Base-by-base conservation (phyloP, 2,113 vertebrate species). In the Ochotona princeps region DNA sequence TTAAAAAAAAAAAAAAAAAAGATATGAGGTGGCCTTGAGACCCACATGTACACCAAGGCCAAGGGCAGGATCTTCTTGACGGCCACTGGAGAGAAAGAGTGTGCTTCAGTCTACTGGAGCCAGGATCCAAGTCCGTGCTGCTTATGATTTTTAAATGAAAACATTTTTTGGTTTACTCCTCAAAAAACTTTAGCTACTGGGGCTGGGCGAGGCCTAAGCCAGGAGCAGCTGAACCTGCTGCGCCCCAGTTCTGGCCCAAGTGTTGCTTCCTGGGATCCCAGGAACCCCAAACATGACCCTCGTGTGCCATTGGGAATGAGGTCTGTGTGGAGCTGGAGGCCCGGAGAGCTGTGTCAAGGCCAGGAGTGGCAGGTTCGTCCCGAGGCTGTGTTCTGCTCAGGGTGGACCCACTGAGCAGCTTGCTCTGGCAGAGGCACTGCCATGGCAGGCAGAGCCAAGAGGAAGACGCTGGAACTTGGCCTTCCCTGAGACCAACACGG, bases 241-340 rank as follows among this genome's bases (percentile, higher is more conserved):
- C 11, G 54, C 54, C 54, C 17, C 54, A 57, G 54, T 17, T 12
- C 54, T 17, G 54, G 54, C 54, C 13, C 54, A 12, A 57, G 17
- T n/a, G 54, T 17, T 57, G 54, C 54, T 57, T 13, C 12, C 54
- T 57, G 54, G 70, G 57, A 13, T 47, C 65, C 20, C 18, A 14
- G 5, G 60, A 63, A 38, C 76, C 5, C 14, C 14, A 14, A 35
- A 1, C 13, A 0, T 11, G 38, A 61, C 35, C 12, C 7, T 0
- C 26, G 15, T 13, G 9, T 47, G 60, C 38, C 35, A 12, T 30
- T 47, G 0, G 8, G 7, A 21, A 47, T 2, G 2, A 66, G 5
- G 49, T 17, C 28, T 9, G 0, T 0, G 6, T 12, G 51, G 38
- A 67, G 23, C 35, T 35, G 26, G 63, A 73, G 49, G 54, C 2